Evolutionary conservation across 2,113 vertebrate genomes (phyloP).

Genomic region (Syrrhaptes paradoxus): DNA sequence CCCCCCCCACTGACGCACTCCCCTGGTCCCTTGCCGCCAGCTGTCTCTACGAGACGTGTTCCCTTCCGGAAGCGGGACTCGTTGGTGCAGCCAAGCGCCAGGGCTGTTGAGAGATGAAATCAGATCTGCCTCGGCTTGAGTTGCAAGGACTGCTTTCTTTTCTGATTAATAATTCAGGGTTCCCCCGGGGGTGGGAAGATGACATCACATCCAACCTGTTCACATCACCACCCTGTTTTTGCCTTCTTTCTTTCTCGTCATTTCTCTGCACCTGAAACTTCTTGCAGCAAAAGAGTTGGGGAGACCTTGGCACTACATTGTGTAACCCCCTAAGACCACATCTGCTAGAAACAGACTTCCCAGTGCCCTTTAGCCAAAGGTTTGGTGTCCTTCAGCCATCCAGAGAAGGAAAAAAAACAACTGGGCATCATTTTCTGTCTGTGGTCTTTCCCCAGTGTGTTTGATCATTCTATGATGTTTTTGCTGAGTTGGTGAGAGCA

Average conservation of each 20-base stretch:
- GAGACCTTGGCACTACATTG: background rate
- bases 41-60: background rate
- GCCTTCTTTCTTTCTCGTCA: background rate
- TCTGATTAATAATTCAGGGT: slow-evolving; percentile 64
- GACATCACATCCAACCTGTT: slow-evolving; percentile 31
- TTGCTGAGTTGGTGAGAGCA: rapidly evolving
- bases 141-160: slow-evolving; percentile 41
- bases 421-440: background rate
- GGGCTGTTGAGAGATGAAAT: slow-evolving; percentile 54
- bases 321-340: rapidly evolving
- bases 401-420: background rate
- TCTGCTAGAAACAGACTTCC: background rate
- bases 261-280: background rate
- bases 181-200: background rate
- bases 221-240: background rate
- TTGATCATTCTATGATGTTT: background rate
- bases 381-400: background rate
- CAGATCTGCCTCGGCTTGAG: background rate
- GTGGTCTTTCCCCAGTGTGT: background rate
- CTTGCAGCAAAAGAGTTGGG: background rate
- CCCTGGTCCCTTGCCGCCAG: rapidly evolving
- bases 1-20: rapidly evolving
- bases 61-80: background rate
- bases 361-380: background rate
- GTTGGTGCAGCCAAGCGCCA: slow-evolving; percentile 7